Evolutionary conservation across 2,888 invertebrate genomes (phyloP), one percentile per base, ranked within the genome.

Genomic region (Leuctra nigra): DNA sequence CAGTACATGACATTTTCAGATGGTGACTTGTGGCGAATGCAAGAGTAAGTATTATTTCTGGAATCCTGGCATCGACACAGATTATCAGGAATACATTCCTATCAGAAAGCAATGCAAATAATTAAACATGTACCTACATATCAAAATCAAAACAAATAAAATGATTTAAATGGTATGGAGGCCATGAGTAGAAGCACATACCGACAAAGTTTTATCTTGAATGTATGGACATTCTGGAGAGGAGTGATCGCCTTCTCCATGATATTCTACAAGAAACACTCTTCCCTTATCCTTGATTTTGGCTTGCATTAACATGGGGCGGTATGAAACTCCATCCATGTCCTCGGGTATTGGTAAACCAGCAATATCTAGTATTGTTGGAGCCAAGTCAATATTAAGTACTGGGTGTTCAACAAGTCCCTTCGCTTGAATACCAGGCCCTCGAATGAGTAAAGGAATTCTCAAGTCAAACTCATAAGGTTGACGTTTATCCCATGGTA

Each of bases 381-480:
- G 87, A 2, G 87, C 87, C 38, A 95, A 67, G 69, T 95, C 94
- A n/a, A 93, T 82, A 63, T 86, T 82, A 6, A 86, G 75, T 0
- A 87, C 79, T 0, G 87, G 82, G 53, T 78, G 73, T 0, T 70
- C 67, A 59, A 80, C 71, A 1, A 73, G 64, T 0, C 70, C 67
- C 52, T 77, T 77, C 24, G 71, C 72, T 11, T 67, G 65, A 11
- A 91, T 72, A 1, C 76, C 76, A 0, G 94, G 93, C 0, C 91
- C 94, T 46, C 84, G 76, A 1, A 95, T 80, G 47, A 92, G 66
- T 3, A 95, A 74, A 0, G 94, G 94, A 0, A 95, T 84, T 63
- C 84, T 79, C 41, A 93, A 84, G 67, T 95, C 95, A 0, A 90
- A 85, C 68, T 95, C 92, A 71, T 95, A 95, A 0, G 90, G 88